A percentile compares a stretch with the other conserved stretches of the same genome.
phyloP scores from a whole-genome alignment of 2,888 invertebrate genomes.

The Drepana falcataria region DNA sequence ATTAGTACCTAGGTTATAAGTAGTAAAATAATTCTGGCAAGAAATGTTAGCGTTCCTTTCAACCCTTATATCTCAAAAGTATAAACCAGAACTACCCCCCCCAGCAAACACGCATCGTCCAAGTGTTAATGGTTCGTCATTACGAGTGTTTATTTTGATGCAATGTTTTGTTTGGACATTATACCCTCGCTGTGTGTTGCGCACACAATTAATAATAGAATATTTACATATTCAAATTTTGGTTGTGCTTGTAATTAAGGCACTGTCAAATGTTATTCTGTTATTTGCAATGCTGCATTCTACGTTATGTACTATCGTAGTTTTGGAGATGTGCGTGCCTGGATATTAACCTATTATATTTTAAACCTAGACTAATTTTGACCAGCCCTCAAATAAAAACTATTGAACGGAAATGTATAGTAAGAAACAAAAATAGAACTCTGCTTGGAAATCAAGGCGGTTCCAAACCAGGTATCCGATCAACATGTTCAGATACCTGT shows the following conservation, averaged over 20 bases:
- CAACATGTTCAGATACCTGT: no score
- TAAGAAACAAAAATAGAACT: no score
- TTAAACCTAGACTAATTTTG: no score
- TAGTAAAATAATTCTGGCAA: neutral
- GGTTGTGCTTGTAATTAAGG: neutral
- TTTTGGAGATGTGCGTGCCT: no score
- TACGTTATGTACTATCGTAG: no score
- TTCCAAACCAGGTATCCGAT: no score
- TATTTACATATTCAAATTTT: neutral
- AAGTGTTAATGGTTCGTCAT: constrained; percentile 48
- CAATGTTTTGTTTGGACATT: neutral
- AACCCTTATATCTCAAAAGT: constrained; percentile 16
- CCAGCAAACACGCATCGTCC: constrained; percentile 35
- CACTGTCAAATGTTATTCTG: neutral
- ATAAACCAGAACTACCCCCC: constrained; percentile 40
- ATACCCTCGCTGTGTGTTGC: neutral
- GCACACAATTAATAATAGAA: neutral
- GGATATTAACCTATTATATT: no score
- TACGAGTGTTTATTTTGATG: constrained; percentile 18
- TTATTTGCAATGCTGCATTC: no score
- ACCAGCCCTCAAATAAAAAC: no score
- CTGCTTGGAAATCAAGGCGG: no score
- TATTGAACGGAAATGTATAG: no score
- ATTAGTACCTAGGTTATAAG: no score
- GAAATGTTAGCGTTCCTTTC: neutral